A percentile compares a stretch with the other conserved stretches of the same genome.
phyloP scores from a whole-genome alignment of 2,113 vertebrate genomes.

The Dunckerocampus dactyliophorus region DNA sequence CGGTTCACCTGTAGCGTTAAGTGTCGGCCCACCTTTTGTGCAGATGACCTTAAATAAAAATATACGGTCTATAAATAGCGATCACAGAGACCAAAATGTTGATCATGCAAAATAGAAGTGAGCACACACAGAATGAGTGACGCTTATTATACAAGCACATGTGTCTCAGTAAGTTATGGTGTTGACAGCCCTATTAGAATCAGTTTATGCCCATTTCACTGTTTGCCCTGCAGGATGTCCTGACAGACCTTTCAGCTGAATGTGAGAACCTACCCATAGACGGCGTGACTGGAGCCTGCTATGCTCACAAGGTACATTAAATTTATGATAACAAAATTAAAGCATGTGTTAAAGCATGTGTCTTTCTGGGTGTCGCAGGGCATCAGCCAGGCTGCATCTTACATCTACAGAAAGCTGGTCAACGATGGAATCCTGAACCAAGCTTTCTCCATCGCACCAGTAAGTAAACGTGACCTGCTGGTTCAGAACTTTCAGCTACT shows the following conservation, averaged over 20 bases:
- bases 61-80: not conserved
- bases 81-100: not conserved
- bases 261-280: constrained; percentile 84
- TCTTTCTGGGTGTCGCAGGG: constrained; percentile 69
- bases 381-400: constrained; percentile 87
- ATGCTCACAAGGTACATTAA: constrained; percentile 83
- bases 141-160: too few species aligned
- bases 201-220: not conserved
- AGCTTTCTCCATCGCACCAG: constrained; percentile 86
- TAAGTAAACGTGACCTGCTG: constrained; percentile 60
- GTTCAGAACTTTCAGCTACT: not conserved
- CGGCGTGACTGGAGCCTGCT: constrained; percentile 80
- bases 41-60: not conserved
- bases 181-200: not conserved
- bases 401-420: constrained; percentile 83
- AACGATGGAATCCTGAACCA: constrained; percentile 92
- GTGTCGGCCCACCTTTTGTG: constrained; percentile 28
- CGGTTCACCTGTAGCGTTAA: not conserved
- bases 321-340: too few species aligned
- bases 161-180: not conserved
- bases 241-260: constrained; percentile 92
- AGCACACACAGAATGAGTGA: not conserved
- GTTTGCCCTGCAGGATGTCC: constrained; percentile 76
- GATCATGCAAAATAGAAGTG: not conserved
- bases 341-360: not conserved